Percentiles rank a stretch among this genome's conserved stretches.
Conservation (phyloP, 2,113 vertebrate species). For the Planiliza haematocheilus region DNA sequence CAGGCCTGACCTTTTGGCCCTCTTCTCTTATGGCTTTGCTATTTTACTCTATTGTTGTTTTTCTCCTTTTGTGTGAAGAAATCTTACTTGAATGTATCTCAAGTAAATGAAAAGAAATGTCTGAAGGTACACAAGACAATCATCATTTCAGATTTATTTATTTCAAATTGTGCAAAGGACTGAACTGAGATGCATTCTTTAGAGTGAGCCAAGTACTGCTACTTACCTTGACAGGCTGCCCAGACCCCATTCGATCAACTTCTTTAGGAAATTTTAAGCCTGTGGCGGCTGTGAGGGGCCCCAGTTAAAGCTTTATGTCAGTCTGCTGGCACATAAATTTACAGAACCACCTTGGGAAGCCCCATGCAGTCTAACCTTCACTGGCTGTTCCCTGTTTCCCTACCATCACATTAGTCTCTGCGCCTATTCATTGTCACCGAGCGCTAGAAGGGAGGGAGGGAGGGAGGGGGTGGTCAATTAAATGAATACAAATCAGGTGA, state of each 20-base stretch:
- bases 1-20: constrained; percentile 56
- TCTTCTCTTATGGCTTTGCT: constrained; percentile 30
- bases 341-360: constrained; percentile 67
- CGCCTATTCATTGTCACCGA: constrained; percentile 69
- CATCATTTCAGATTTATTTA: not conserved
- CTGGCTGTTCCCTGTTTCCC: constrained; percentile 44
- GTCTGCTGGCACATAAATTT: constrained; percentile 65
- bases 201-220: constrained; percentile 53
- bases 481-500: constrained; percentile 73
- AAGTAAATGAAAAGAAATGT: not conserved
- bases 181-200: constrained; percentile 74
- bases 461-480: constrained; percentile 52
- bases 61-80: constrained; percentile 34
- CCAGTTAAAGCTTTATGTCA: constrained; percentile 60
- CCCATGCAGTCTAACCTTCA: constrained; percentile 67
- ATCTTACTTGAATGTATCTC: constrained; percentile 14
- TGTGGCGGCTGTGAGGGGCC: constrained; percentile 48
- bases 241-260: constrained; percentile 70
- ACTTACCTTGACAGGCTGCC: constrained; percentile 78
- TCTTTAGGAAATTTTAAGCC: constrained; percentile 69
- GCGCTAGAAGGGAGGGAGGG: constrained; percentile 28
- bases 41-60: constrained; percentile 30
- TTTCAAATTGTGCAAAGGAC: constrained; percentile 61
- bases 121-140: constrained; percentile 8
- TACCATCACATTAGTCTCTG: constrained; percentile 62